Evolutionary conservation across 2,113 vertebrate genomes (phyloP).

Genomic region (Ia io): DNA sequence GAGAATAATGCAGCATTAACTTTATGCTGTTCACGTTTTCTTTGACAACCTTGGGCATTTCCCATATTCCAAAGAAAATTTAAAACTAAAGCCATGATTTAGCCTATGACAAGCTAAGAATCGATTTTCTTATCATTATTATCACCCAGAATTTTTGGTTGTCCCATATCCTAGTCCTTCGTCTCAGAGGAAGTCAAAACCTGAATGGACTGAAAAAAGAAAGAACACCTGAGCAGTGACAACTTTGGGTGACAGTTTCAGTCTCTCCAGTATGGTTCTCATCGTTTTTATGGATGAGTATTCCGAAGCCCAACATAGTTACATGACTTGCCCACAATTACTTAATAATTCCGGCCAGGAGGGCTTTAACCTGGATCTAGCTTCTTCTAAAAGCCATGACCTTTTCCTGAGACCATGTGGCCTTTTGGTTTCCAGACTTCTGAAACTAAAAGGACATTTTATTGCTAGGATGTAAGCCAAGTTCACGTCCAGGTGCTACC

Average conservation of each 20-base stretch:
- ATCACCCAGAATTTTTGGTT: neutral
- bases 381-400: conserved; percentile 22
- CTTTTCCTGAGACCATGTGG: neutral
- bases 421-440: conserved; percentile 43
- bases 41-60: neutral
- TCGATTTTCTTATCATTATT: neutral
- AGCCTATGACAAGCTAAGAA: neutral
- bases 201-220: neutral
- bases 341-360: neutral
- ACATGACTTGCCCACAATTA: neutral
- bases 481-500: conserved; percentile 21
- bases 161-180: neutral
- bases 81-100: neutral
- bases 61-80: neutral
- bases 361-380: neutral
- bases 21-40: neutral
- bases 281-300: neutral
- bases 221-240: neutral
- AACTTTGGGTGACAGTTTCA: no score
- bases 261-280: neutral
- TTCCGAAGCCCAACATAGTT: neutral
- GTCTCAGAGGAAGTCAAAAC: neutral
- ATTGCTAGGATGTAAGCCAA: conserved; percentile 40
- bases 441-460: conserved; percentile 34
- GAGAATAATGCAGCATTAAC: neutral